Percentiles rank a stretch among this genome's conserved stretches.
These are phyloP conservation scores for Lepilemur septentrionalis DNA, from an alignment of 2,797 vertebrate species.

Conservation along the genomic window DNA sequence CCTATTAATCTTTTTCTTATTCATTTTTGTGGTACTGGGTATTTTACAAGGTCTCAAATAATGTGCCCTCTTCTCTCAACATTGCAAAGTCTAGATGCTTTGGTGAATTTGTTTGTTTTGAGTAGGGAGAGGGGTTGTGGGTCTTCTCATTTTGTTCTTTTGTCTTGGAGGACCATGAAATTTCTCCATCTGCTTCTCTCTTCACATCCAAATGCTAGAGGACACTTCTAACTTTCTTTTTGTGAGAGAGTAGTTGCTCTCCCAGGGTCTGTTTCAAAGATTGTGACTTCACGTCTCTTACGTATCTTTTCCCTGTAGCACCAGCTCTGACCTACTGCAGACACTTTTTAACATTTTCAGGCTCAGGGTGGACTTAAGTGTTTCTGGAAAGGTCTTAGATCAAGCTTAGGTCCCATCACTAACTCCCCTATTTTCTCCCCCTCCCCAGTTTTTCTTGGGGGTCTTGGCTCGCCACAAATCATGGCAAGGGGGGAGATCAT, in stretches of 20 bases:
- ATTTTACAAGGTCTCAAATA: neutral
- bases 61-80: neutral
- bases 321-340: neutral
- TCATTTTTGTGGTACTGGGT: neutral
- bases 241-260: neutral
- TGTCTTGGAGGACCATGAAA: neutral
- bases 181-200: neutral
- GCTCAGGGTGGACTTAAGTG: neutral
- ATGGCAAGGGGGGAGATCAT: neutral
- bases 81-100: neutral
- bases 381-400: neutral
- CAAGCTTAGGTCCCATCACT: neutral
- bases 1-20: neutral
- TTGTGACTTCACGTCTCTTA: neutral
- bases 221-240: neutral
- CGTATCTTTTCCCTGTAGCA: neutral
- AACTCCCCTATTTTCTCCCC: neutral
- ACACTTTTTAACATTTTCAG: neutral
- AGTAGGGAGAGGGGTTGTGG: too few species aligned
- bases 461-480: neutral
- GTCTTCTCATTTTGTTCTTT: neutral
- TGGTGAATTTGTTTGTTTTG: neutral
- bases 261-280: neutral
- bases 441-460: neutral
- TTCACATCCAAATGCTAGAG: neutral